Evolutionary conservation across 2,888 invertebrate genomes (phyloP).

Genomic region (Epinotia brunnichana): DNA sequence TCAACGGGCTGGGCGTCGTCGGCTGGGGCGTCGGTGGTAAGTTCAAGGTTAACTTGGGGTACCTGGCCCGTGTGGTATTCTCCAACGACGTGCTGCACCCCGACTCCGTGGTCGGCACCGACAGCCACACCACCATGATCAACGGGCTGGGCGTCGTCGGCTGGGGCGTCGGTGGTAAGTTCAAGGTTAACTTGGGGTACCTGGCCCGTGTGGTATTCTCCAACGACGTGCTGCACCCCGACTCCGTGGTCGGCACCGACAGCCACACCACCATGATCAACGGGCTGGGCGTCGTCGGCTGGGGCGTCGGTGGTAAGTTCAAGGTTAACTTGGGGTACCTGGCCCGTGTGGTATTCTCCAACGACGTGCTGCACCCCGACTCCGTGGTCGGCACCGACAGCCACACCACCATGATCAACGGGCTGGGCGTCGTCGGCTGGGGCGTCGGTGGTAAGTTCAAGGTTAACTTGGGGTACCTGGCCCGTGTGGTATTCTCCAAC

Average conservation of each 20-base stretch:
- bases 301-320: slow-evolving; percentile 89
- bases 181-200: too few relatives aligned
- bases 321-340: slow-evolving; percentile 99
- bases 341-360: slow-evolving; percentile 90
- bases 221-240: slow-evolving; percentile 86
- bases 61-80: too few relatives aligned
- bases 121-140: slow-evolving; percentile 99
- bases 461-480: slow-evolving; percentile 89
- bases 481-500: slow-evolving; percentile 90
- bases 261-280: slow-evolving; percentile 99
- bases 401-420: slow-evolving; percentile 99
- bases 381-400: slow-evolving; percentile 99
- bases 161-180: too few relatives aligned
- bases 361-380: slow-evolving; percentile 90
- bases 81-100: slow-evolving; percentile 87
- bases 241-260: slow-evolving; percentile 99
- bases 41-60: too few relatives aligned
- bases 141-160: slow-evolving; percentile 98
- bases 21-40: too few relatives aligned
- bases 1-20: too few relatives aligned
- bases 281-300: slow-evolving; percentile 85
- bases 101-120: slow-evolving; percentile 98
- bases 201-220: too few relatives aligned
- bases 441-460: slow-evolving; percentile 93
- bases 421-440: slow-evolving; percentile 98